Percentiles rank a stretch among this genome's conserved stretches.
Conservation (phyloP, 2,797 vertebrate species). For the Sebastes oblongus region DNA sequence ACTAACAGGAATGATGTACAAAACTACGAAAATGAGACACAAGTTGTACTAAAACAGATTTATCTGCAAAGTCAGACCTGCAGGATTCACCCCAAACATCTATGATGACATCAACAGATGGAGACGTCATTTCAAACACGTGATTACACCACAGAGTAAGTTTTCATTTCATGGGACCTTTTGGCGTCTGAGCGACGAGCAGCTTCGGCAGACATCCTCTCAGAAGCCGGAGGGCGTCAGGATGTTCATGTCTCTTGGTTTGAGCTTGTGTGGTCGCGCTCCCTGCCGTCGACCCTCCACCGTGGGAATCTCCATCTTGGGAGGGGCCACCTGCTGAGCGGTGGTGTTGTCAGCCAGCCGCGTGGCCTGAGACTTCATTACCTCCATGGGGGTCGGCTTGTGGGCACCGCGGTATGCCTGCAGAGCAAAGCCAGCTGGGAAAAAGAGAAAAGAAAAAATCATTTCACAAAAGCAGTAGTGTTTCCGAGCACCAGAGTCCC, state of each 20-base stretch:
- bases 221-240: constrained; percentile 95
- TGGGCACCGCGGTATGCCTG: constrained; percentile 90
- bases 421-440: constrained; percentile 87
- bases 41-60: neutral
- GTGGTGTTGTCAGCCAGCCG: constrained; percentile 80
- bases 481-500: too few relatives aligned
- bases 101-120: neutral
- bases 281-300: constrained; percentile 82
- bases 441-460: neutral
- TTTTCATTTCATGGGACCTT: constrained; percentile 32
- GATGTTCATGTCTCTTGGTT: constrained; percentile 92
- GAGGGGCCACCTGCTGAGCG: constrained; percentile 80
- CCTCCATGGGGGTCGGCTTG: constrained; percentile 93
- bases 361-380: constrained; percentile 89
- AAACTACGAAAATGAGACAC: neutral
- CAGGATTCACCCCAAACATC: neutral
- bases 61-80: neutral
- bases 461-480: neutral
- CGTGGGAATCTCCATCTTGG: constrained; percentile 90
- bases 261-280: constrained; percentile 87
- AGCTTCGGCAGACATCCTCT: neutral
- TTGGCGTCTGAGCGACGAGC: neutral
- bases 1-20: neutral
- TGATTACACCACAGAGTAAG: neutral
- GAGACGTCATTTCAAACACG: neutral